These are phyloP conservation scores for Schizothorax lantsangensis DNA, from an alignment of 2,797 vertebrate genomes.

Conservation along the genomic window DNA sequence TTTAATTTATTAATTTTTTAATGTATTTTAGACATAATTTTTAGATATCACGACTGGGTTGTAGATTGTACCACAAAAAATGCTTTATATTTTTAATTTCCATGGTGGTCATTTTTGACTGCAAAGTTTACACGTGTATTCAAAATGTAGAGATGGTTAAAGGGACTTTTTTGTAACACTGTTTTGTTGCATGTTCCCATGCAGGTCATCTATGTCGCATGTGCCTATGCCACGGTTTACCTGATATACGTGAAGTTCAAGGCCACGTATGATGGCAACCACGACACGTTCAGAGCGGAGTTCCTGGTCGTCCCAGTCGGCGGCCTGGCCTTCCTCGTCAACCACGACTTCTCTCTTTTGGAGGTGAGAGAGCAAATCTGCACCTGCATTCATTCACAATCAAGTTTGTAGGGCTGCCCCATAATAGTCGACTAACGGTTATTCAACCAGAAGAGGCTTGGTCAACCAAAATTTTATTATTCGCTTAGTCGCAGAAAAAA, in stretches of 20 bases:
- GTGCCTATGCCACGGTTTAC: conserved; percentile 92
- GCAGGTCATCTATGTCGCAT: conserved; percentile 94
- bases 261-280: conserved; percentile 97
- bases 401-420: too few relatives aligned
- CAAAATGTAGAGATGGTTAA: background rate
- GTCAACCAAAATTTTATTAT: too few relatives aligned
- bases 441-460: too few relatives aligned
- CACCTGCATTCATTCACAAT: background rate
- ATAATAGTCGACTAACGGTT: too few relatives aligned
- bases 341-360: conserved; percentile 95
- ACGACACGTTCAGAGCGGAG: conserved; percentile 96
- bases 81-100: background rate
- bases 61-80: background rate
- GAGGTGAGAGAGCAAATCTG: conserved; percentile 78
- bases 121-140: background rate
- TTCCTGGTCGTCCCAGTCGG: conserved; percentile 95
- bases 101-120: background rate
- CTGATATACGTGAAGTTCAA: conserved; percentile 97
- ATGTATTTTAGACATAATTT: too few relatives aligned
- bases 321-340: conserved; percentile 93
- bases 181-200: background rate
- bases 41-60: too few relatives aligned
- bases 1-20: too few relatives aligned
- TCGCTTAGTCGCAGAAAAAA: too few relatives aligned
- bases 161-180: background rate